Base-by-base conservation (phyloP, 2,113 vertebrate genomes). In the Passer domesticus region DNA sequence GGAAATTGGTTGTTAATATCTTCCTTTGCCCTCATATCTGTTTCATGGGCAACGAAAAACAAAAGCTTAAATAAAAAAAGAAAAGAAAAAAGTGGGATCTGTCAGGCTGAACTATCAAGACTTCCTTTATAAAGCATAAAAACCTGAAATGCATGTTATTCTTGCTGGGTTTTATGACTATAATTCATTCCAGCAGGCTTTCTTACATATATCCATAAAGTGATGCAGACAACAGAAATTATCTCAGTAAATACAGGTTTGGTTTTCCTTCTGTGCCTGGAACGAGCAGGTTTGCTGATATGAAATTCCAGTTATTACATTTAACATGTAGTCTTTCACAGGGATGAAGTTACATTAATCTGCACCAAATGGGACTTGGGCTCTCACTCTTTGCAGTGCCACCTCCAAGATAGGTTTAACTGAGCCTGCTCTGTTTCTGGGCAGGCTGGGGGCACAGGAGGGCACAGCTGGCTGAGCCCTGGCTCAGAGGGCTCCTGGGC, bases 121-220 rank as follows among this genome's bases (percentile, higher is more conserved):
- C 33, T 66, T 23, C 69, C 67, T 60, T 94, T 77, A 72, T 27
- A 62, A 52, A 64, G 73, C 59, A 90, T 25, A 75, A 83, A 92
- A 92, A 77, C 59, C 52, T 75, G 72, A 79, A 95, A 93, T 76
- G 49, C 27, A 9, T 63, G 39, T 87, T 89, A 53, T n/a, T 89
- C 58, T 83, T 39, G 21, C 62, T 95, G 2, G 8, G 76, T 84
- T 84, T 95, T 79, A 19, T 91, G 33, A 77, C 58, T 87, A 20
- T 80, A 89, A 96, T 96, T 93, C 86, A 93, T 95, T 96, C 72
- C 44, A 93, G 95, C 85, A 92, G 77, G 19, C 64, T 94, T 92
- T 68, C 84, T 89, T 95, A 92, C 81, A 83, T 12, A 21, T 66
- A 83, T 25, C 81, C 64, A 83, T 89, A 83, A 96, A 93, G 74